Evolutionary conservation across 2,888 invertebrate genomes (phyloP).

Genomic region (Seladonia tumulorum): DNA sequence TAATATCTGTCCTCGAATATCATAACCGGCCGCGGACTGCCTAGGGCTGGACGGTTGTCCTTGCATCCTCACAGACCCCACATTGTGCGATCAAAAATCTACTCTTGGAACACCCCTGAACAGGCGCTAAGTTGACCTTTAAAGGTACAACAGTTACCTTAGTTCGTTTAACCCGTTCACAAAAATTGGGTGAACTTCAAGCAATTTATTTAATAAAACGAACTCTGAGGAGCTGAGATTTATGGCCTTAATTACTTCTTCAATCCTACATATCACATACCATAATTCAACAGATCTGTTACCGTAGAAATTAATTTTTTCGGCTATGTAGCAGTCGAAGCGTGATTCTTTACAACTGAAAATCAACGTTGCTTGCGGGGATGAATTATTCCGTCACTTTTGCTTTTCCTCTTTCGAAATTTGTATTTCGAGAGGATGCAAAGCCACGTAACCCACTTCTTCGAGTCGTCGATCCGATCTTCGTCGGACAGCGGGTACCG

Average conservation of each 20-base stretch:
- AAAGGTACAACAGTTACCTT: neutral
- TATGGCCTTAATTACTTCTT: too few species aligned
- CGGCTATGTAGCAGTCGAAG: too few species aligned
- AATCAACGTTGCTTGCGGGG: too few species aligned
- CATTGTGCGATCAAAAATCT: neutral
- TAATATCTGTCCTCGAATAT: slow-evolving; percentile 35
- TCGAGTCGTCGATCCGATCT: slow-evolving; percentile 21
- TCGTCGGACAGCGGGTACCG: slow-evolving; percentile 50
- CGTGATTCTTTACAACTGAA: too few species aligned
- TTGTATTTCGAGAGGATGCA: neutral
- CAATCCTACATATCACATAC: too few species aligned
- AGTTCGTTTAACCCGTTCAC: neutral
- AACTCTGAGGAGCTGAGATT: too few species aligned
- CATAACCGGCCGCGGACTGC: slow-evolving; percentile 32
- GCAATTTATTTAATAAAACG: too few species aligned
- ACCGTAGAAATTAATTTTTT: too few species aligned
- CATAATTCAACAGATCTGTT: too few species aligned
- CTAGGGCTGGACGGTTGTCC: neutral
- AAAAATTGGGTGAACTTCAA: neutral
- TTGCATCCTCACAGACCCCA: neutral
- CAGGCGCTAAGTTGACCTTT: neutral
- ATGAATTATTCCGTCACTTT: neutral
- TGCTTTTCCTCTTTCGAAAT: neutral
- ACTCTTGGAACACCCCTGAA: neutral
- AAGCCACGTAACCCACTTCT: slow-evolving; percentile 36